These are phyloP conservation scores for Sarcophilus harrisii DNA, from an alignment of 2,797 vertebrate genomes.

Conservation along the genomic window DNA sequence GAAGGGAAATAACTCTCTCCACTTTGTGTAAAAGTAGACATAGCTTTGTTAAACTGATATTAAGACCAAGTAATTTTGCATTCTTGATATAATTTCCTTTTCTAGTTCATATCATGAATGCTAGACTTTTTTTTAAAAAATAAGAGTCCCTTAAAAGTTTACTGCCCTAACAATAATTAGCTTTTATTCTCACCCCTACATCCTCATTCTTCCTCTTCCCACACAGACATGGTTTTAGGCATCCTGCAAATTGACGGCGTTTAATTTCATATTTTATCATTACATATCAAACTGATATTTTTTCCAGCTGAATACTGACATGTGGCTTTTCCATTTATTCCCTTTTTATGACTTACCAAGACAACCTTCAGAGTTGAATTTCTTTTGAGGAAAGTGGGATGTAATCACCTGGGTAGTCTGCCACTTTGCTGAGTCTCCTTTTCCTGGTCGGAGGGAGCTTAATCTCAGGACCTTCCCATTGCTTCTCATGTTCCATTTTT, in stretches of 20 bases:
- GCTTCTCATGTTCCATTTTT: neutral
- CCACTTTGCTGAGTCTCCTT: neutral
- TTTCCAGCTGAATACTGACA: neutral
- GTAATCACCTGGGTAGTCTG: neutral
- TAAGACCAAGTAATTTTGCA: neutral
- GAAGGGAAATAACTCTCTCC: slow-evolving; percentile 14
- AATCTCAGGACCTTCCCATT: neutral
- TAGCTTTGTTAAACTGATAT: slow-evolving; percentile 13
- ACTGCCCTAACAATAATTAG: neutral
- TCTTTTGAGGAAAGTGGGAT: neutral
- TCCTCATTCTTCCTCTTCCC: neutral
- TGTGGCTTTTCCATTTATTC: slow-evolving; percentile 36
- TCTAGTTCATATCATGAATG: neutral
- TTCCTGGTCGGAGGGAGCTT: neutral
- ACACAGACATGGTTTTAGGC: slow-evolving; percentile 20
- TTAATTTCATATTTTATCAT: slow-evolving; percentile 14
- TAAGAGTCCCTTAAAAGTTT: neutral
- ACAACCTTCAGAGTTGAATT: neutral
- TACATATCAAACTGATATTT: slow-evolving; percentile 26
- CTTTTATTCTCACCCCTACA: neutral
- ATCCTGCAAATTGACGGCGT: neutral
- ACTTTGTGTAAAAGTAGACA: neutral
- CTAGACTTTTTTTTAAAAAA: slow-evolving; percentile 3
- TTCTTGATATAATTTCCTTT: slow-evolving; percentile 20
- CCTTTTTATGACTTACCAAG: slow-evolving; percentile 18